Evolutionary conservation across 2,888 invertebrate species (phyloP).

Genomic region (Megamerina dolium): DNA sequence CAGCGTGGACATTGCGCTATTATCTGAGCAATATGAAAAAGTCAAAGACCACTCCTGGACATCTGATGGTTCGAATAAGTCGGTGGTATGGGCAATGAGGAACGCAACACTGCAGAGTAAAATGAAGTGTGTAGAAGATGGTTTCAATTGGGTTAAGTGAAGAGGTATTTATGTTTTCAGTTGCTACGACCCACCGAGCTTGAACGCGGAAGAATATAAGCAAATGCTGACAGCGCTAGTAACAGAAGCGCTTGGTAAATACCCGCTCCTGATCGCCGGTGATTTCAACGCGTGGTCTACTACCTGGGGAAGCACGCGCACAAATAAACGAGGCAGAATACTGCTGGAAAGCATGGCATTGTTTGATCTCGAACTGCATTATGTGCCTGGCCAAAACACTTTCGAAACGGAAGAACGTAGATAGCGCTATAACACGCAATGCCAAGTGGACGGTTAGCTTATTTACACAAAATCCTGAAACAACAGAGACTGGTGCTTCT

Average conservation of each 20-base stretch:
- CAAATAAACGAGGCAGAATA: background rate
- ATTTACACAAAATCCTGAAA: no score
- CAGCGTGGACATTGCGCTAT: no score
- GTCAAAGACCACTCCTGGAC: no score
- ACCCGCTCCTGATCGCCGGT: background rate
- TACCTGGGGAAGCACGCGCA: background rate
- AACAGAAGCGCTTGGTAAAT: background rate
- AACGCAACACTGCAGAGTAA: no score
- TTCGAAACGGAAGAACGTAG: background rate
- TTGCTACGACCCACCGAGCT: background rate
- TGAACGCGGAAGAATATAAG: background rate
- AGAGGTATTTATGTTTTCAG: background rate
- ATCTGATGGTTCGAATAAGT: no score
- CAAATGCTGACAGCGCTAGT: background rate
- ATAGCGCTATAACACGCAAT: no score
- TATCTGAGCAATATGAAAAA: no score
- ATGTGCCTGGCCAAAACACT: background rate
- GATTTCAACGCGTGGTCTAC: conserved; percentile 8
- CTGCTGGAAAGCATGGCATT: conserved; percentile 1
- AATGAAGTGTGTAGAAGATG: no score
- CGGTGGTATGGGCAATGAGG: no score
- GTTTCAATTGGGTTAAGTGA: no score
- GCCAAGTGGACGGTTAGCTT: no score
- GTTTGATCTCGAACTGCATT: background rate
- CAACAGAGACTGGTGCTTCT: no score